Conservation (phyloP, 2,888 invertebrate species). For the Bombyx huttoni region DNA sequence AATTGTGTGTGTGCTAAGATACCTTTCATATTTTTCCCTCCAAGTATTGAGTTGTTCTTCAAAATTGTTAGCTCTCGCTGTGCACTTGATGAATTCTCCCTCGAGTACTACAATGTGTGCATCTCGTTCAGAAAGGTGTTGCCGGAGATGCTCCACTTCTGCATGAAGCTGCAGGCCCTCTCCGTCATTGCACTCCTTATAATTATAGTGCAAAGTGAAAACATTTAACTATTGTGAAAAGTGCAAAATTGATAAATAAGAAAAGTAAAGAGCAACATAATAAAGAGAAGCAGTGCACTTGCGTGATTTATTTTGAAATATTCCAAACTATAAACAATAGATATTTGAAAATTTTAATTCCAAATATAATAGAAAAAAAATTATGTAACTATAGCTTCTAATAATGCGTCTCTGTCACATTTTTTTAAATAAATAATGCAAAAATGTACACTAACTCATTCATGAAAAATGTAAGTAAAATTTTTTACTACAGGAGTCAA, state of each 20-base stretch:
- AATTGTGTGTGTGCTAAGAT: not conserved
- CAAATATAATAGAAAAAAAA: not conserved
- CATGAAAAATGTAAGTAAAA: no score
- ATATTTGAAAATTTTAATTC: not conserved
- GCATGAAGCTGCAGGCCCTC: constrained; percentile 80
- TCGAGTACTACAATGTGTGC: constrained; percentile 89
- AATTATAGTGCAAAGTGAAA: constrained; percentile 40
- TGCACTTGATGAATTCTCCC: constrained; percentile 86
- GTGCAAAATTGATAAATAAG: not conserved
- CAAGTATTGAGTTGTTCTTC: constrained; percentile 89
- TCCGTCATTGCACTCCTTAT: constrained; percentile 56
- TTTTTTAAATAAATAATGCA: no score
- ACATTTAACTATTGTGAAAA: constrained; percentile 30
- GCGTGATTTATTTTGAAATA: constrained; percentile 8
- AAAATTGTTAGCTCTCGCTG: constrained; percentile 82
- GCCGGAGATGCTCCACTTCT: constrained; percentile 89
- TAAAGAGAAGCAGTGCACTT: constrained; percentile 37
- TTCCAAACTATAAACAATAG: not conserved
- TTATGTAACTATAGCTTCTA: not conserved
- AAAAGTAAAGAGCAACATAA: constrained; percentile 23
- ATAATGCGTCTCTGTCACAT: no score
- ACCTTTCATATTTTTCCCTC: constrained; percentile 94
- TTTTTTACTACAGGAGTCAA: no score
- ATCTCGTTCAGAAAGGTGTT: constrained; percentile 85
- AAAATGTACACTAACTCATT: no score